Conservation (phyloP, 1,140 invertebrate species). For the Drosophila nasuta region DNA sequence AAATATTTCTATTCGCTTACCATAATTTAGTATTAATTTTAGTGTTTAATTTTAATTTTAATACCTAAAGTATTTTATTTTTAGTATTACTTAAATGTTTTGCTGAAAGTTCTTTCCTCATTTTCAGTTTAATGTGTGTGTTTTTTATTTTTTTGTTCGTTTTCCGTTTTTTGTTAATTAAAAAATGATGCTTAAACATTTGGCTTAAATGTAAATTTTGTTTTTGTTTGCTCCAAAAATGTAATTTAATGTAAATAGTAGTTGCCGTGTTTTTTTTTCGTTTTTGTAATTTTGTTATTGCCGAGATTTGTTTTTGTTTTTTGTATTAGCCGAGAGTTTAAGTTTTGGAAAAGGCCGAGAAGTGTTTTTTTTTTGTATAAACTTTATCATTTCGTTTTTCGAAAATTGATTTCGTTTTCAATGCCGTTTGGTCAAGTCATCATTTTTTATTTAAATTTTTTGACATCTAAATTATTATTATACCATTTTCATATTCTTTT, state of each 20-base stretch:
- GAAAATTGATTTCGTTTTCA: constrained; percentile 26
- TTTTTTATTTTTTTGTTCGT: constrained; percentile 32
- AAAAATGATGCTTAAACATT: constrained; percentile 82
- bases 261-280: constrained; percentile 44
- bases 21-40: constrained; percentile 56
- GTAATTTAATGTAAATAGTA: constrained; percentile 70
- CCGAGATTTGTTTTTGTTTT: constrained; percentile 49
- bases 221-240: constrained; percentile 75
- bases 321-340: constrained; percentile 61
- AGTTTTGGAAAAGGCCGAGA: constrained; percentile 65
- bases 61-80: constrained; percentile 72
- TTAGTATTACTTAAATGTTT: constrained; percentile 53
- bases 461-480: constrained; percentile 40
- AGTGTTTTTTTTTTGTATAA: constrained; percentile 22
- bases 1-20: constrained; percentile 41
- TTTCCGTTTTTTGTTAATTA: constrained; percentile 44
- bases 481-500: constrained; percentile 14
- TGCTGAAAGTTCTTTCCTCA: constrained; percentile 36
- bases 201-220: constrained; percentile 73
- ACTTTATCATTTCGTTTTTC: constrained; percentile 6
- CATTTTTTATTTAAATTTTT: constrained; percentile 43
- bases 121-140: constrained; percentile 26
- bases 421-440: constrained; percentile 46
- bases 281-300: constrained; percentile 38
- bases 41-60: constrained; percentile 69